Evolutionary conservation across 2,888 invertebrate genomes (phyloP).

Genomic region (Drosophila putrida): DNA sequence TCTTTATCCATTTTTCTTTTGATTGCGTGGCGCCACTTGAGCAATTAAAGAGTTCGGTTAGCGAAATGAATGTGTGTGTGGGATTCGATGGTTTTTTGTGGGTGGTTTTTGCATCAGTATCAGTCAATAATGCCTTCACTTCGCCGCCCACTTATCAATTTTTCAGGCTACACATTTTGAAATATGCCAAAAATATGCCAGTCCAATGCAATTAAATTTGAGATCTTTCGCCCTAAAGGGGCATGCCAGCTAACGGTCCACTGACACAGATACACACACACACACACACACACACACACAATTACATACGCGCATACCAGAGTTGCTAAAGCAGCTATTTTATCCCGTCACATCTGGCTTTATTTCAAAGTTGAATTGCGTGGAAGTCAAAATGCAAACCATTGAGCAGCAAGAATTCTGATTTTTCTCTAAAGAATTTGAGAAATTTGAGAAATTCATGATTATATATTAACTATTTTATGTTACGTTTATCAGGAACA

Average conservation of each 20-base stretch:
- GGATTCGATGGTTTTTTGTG: background rate
- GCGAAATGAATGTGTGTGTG: constrained; percentile 5
- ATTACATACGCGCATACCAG: background rate
- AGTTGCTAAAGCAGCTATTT: too few relatives aligned
- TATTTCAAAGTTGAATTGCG: too few relatives aligned
- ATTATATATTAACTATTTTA: too few relatives aligned
- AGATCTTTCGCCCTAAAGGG: constrained; percentile 12
- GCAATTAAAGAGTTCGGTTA: constrained; percentile 44
- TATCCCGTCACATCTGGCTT: too few relatives aligned
- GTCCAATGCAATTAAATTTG: constrained; percentile 54
- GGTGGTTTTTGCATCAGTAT: background rate
- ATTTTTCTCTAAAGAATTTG: too few relatives aligned
- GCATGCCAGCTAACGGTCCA: constrained; percentile 6
- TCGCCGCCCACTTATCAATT: constrained; percentile 40
- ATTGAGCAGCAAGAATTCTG: too few relatives aligned
- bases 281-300: background rate
- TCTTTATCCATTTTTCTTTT: constrained; percentile 22
- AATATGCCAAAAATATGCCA: constrained; percentile 44
- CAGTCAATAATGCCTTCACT: background rate
- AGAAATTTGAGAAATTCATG: too few relatives aligned
- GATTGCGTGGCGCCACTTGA: constrained; percentile 34
- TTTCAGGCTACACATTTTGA: constrained; percentile 29
- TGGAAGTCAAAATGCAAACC: too few relatives aligned
- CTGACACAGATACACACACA: constrained; percentile 23
- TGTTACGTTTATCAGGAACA: too few relatives aligned